Evolutionary conservation across 2,113 vertebrate species (phyloP).

Genomic region (Phyllopteryx taeniolatus): DNA sequence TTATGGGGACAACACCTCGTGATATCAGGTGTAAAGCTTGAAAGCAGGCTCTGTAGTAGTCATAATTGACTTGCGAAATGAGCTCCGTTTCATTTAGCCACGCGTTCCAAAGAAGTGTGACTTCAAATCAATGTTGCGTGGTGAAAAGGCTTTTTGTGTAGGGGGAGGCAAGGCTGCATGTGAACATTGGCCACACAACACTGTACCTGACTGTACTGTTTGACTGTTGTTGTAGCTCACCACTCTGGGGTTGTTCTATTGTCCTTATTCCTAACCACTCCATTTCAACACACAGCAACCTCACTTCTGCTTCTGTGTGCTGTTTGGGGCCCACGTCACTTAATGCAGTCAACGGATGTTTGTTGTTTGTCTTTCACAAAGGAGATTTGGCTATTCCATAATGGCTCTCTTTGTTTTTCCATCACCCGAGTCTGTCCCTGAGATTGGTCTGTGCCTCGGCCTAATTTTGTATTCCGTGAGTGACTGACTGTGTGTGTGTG

Average conservation of each 20-base stretch:
- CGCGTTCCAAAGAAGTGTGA: not conserved
- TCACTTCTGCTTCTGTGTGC: constrained; percentile 23
- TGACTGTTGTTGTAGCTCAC: constrained; percentile 48
- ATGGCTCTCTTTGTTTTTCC: constrained; percentile 48
- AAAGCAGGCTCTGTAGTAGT: not conserved
- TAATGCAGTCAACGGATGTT: constrained; percentile 39
- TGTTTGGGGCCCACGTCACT: constrained; percentile 10
- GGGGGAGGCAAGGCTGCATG: not conserved
- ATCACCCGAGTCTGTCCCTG: constrained; percentile 54
- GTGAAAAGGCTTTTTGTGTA: not conserved
- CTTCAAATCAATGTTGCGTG: not conserved
- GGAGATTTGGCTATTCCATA: constrained; percentile 38
- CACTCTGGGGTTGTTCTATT: constrained; percentile 14
- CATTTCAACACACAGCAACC: constrained; percentile 35
- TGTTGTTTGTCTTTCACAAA: constrained; percentile 42
- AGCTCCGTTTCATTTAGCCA: not conserved
- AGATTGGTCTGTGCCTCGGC: constrained; percentile 56
- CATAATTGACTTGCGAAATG: not conserved
- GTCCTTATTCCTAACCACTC: constrained; percentile 32
- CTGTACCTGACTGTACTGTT: constrained; percentile 44
- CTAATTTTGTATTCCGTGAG: constrained; percentile 61
- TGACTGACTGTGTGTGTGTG: constrained; percentile 27
- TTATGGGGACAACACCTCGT: not conserved
- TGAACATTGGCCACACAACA: constrained; percentile 36
- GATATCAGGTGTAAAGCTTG: not conserved